Evolutionary conservation across 2,888 invertebrate genomes (phyloP).

Genomic region (Chromoteleia sp.): DNA sequence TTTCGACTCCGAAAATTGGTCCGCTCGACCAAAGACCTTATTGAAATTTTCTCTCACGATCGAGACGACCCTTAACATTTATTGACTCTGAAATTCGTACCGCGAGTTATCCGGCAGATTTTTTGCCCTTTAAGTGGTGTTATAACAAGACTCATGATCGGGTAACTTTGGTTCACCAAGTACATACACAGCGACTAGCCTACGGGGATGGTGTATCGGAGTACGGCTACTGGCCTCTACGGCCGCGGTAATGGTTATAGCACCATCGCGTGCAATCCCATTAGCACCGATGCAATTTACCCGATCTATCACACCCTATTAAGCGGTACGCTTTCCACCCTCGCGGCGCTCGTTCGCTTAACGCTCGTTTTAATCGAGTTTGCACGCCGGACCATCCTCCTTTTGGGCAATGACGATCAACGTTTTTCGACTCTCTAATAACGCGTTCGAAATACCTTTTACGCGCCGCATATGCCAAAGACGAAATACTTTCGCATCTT

Average conservation of each 20-base stretch:
- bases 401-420: slow-evolving; percentile 70
- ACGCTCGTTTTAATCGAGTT: slow-evolving; percentile 79
- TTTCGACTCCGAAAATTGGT: slow-evolving; percentile 10
- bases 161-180: slow-evolving; percentile 70
- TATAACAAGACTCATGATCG: slow-evolving; percentile 64
- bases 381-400: slow-evolving; percentile 70
- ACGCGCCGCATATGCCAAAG: slow-evolving; percentile 57
- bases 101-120: slow-evolving; percentile 17
- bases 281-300: slow-evolving; percentile 85
- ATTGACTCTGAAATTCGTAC: slow-evolving; percentile 23
- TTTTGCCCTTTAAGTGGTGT: slow-evolving; percentile 56
- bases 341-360: slow-evolving; percentile 80
- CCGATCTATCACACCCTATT: slow-evolving; percentile 85
- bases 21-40: slow-evolving; percentile 23
- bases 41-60: slow-evolving; percentile 42
- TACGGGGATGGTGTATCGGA: slow-evolving; percentile 69
- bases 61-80: slow-evolving; percentile 17
- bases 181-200: slow-evolving; percentile 65
- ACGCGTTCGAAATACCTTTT: slow-evolving; percentile 54
- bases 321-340: slow-evolving; percentile 82
- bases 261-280: slow-evolving; percentile 85
- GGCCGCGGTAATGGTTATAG: slow-evolving; percentile 84
- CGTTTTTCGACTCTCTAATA: slow-evolving; percentile 70
- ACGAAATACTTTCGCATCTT: slow-evolving; percentile 62
- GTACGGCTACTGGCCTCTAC: slow-evolving; percentile 73